A percentile compares a stretch with the other conserved stretches of the same genome.
Evolutionary conservation across 2,797 vertebrate genomes (phyloP).

Genomic region (Oryzias dopingdopingensis): DNA sequence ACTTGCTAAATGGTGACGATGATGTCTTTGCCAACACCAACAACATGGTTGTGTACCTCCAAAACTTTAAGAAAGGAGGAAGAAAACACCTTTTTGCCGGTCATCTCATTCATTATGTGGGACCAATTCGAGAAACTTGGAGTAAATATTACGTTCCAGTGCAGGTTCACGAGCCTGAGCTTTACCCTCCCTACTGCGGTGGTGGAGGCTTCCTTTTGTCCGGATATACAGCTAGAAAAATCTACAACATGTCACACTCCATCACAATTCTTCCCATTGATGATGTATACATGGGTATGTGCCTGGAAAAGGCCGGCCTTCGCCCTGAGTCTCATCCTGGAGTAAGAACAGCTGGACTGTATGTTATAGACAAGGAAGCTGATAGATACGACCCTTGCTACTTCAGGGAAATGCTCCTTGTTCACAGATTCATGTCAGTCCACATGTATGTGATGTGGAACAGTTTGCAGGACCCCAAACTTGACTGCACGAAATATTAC

Average conservation of each 20-base stretch:
- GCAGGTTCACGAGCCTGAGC: slow-evolving; percentile 4
- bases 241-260: slow-evolving; percentile 12
- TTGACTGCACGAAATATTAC: slow-evolving; percentile 3
- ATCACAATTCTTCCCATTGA: slow-evolving; percentile 13
- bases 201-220: slow-evolving; percentile 16
- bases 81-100: slow-evolving; percentile 17
- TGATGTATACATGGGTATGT: slow-evolving; percentile 17
- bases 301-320: slow-evolving; percentile 5
- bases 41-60: slow-evolving; percentile 73
- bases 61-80: slow-evolving; percentile 5
- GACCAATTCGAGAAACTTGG: neutral
- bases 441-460: slow-evolving; percentile 20
- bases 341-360: slow-evolving; percentile 9
- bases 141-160: slow-evolving; percentile 22
- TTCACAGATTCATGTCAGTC: slow-evolving; percentile 20
- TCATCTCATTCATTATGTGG: neutral
- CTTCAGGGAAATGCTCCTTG: slow-evolving; percentile 18
- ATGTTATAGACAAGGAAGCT: neutral
- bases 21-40: slow-evolving; percentile 81
- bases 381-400: slow-evolving; percentile 10
- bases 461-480: slow-evolving; percentile 7
- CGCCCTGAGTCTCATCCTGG: neutral
- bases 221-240: slow-evolving; percentile 13
- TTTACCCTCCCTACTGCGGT: slow-evolving; percentile 13
- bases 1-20: slow-evolving; percentile 81